Conservation (phyloP, 2,113 vertebrate genomes). For the Calypte anna region DNA sequence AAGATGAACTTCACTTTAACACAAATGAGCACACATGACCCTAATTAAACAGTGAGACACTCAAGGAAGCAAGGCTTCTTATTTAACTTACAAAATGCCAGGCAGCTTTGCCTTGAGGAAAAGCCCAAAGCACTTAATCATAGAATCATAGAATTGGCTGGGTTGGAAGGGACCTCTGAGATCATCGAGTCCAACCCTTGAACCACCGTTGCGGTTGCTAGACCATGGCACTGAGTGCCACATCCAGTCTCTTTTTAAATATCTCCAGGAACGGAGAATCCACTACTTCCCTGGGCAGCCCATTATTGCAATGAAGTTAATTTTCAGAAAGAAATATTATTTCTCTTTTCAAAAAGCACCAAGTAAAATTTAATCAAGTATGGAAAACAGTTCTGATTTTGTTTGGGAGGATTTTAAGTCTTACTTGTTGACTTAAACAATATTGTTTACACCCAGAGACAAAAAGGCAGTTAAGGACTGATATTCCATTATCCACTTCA, state of each 20-base stretch:
- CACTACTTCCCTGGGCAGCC: too few relatives aligned
- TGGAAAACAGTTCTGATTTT: not conserved
- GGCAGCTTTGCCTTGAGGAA: constrained; percentile 36
- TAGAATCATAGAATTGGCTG: too few relatives aligned
- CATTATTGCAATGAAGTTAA: not conserved
- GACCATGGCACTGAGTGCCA: too few relatives aligned
- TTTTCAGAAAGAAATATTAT: constrained; percentile 11
- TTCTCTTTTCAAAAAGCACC: not conserved
- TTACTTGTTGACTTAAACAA: not conserved
- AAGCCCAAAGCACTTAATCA: constrained; percentile 28
- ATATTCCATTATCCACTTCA: not conserved
- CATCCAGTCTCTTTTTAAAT: too few relatives aligned
- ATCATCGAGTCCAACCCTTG: too few relatives aligned
- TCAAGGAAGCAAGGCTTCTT: constrained; percentile 38
- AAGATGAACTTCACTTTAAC: constrained; percentile 35
- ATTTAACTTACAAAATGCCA: constrained; percentile 67
- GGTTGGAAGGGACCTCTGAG: too few relatives aligned
- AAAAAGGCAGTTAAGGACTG: not conserved
- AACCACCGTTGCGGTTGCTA: too few relatives aligned
- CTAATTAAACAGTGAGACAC: constrained; percentile 47
- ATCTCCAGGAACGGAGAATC: too few relatives aligned
- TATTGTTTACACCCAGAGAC: not conserved
- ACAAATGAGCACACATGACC: not conserved
- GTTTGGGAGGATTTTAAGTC: not conserved
- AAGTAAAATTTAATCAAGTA: not conserved